phyloP scores from a whole-genome alignment of 2,113 vertebrate species.

The Burhinus bistriatus region DNA sequence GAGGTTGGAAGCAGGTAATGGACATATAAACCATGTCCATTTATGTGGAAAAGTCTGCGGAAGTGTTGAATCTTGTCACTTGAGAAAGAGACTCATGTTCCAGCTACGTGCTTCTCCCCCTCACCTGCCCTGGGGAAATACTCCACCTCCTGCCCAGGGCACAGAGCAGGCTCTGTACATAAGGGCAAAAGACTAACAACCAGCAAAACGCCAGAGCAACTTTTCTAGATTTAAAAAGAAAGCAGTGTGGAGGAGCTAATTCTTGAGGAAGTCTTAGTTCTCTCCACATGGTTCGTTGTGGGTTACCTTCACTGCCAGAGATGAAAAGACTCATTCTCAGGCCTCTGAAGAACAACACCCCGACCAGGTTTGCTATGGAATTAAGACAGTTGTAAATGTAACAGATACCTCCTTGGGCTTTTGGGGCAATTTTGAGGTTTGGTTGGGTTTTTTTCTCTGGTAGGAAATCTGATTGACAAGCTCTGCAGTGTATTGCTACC shows the following conservation, averaged over 20 bases:
- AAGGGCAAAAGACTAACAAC: not conserved
- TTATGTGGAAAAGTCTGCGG: not conserved
- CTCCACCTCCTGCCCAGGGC: not conserved
- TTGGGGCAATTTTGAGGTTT: not conserved
- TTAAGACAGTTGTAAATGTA: not conserved
- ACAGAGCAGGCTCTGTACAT: not conserved
- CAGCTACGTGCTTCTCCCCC: not conserved
- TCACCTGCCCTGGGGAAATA: not conserved
- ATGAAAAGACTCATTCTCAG: not conserved
- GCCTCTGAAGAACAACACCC: not conserved
- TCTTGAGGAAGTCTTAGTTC: not conserved
- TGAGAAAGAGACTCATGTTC: not conserved
- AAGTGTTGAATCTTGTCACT: not conserved
- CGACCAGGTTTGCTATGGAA: not conserved
- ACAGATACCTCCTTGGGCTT: not conserved
- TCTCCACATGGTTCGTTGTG: not conserved
- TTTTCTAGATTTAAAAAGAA: not conserved
- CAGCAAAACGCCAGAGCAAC: fast-evolving
- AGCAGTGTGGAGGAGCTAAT: not conserved
- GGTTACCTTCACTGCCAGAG: not conserved
- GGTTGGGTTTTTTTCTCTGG: not conserved
- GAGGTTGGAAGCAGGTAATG: not conserved
- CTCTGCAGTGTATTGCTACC: not conserved
- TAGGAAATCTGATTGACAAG: not conserved
- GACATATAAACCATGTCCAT: not conserved